phyloP scores from a whole-genome alignment of 2,797 vertebrate species.

The Tadarida brasiliensis region DNA sequence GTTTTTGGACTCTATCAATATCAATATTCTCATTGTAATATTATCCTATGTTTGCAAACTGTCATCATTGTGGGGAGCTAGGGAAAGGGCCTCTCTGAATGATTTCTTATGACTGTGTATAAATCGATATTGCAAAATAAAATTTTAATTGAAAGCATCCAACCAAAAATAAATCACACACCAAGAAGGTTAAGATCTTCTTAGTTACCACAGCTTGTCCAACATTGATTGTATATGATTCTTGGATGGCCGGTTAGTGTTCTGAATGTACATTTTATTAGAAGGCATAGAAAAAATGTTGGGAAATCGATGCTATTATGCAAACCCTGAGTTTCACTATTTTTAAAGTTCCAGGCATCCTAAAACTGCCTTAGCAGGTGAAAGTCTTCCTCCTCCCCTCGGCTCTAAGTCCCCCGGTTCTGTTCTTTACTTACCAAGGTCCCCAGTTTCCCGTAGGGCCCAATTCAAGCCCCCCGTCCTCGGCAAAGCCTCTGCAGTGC shows the following conservation, averaged over 20 bases:
- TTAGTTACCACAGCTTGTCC: slow-evolving; percentile 60
- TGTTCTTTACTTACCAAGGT: background rate
- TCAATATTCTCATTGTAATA: background rate
- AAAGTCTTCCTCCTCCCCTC: background rate
- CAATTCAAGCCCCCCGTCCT: too few species aligned
- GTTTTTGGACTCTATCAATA: background rate
- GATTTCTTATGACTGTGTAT: background rate
- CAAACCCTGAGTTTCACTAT: background rate
- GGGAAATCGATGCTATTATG: background rate
- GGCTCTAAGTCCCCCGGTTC: background rate
- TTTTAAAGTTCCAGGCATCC: background rate
- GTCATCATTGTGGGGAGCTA: background rate
- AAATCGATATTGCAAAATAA: background rate
- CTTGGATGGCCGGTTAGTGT: slow-evolving; percentile 18
- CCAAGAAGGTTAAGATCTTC: slow-evolving; percentile 49
- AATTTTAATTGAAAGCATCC: background rate
- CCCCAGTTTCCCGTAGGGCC: background rate
- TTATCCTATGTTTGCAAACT: background rate
- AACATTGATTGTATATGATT: slow-evolving; percentile 55
- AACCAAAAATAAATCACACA: slow-evolving; percentile 65
- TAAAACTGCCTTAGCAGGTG: background rate
- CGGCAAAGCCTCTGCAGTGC: background rate
- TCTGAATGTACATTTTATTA: slow-evolving; percentile 54
- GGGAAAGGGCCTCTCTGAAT: background rate
- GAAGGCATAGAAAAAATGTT: background rate